These are phyloP conservation scores for Drosophila teissieri DNA, from an alignment of 1,140 invertebrate species.

Conservation along the genomic window DNA sequence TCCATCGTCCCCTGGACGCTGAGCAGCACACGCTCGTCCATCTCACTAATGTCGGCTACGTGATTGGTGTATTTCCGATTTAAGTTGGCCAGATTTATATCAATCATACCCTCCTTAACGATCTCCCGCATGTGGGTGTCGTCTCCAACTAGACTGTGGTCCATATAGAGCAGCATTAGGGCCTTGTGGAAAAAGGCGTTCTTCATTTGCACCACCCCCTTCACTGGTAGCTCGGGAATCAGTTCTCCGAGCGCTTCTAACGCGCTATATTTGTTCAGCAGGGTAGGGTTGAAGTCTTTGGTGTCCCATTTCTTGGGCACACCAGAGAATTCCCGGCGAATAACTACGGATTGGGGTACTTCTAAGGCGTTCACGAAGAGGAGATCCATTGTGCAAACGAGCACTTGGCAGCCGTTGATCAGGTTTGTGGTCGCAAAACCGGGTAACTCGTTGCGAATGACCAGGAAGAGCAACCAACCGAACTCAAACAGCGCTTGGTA, in stretches of 20 bases:
- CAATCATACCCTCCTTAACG: conserved; percentile 90
- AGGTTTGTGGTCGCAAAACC: conserved; percentile 93
- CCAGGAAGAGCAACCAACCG: conserved; percentile 96
- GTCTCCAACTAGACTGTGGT: conserved; percentile 81
- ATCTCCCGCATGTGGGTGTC: conserved; percentile 88
- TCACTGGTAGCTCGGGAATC: conserved; percentile 89
- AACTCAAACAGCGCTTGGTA: conserved; percentile 91
- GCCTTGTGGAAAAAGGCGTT: conserved; percentile 94
- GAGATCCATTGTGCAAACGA: conserved; percentile 95
- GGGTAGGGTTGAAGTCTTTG: conserved; percentile 87
- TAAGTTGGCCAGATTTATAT: conserved; percentile 92
- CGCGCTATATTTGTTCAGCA: conserved; percentile 90
- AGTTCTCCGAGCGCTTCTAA: conserved; percentile 92
- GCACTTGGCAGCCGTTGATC: conserved; percentile 96
- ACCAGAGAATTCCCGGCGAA: conserved; percentile 93
- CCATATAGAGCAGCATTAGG: conserved; percentile 86
- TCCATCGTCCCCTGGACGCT: not conserved
- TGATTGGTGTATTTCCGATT: conserved; percentile 95
- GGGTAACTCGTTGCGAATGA: conserved; percentile 93
- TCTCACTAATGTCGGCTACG: conserved; percentile 95
- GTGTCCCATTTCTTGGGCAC: conserved; percentile 90
- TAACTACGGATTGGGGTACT: conserved; percentile 90
- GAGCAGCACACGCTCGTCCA: conserved; percentile 97
- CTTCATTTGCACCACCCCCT: conserved; percentile 95
- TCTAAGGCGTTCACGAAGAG: conserved; percentile 94